Base-by-base conservation (phyloP, 2,113 vertebrate species). In the Psittacus erithacus region DNA sequence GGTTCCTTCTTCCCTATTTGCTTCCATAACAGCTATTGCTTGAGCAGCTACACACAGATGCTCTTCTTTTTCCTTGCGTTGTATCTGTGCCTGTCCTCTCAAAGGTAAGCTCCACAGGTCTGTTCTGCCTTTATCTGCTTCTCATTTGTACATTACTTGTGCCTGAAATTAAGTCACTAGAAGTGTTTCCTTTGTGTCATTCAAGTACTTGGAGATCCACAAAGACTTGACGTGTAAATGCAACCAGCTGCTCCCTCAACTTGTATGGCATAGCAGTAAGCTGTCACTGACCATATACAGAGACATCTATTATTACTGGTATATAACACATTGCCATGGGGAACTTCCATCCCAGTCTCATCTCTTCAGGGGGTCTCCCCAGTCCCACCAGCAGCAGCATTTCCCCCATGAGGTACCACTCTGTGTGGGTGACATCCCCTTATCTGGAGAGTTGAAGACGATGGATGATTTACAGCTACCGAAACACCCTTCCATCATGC, bases 1-100 rank as follows among this genome's bases (percentile, higher is more conserved):
- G 60, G 68, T n/a, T 90, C 89, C 76, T 73, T 67, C 88, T 95
- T 90, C 53, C 85, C 64, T 60, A 55, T 90, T 77, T 22, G 6
- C 88, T 88, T 86, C 93, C 85, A 67, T 44, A 93, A 78, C 88
- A 95, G 80, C 89, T 96, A 92, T 75, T 95, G 64, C 68, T 60
- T 94, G 76, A 94, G 65, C 88, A 71, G 93, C 75, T 78, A 83
- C 68, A 86, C 50, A 75, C 53, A 88, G 85, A 63, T 59, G n/a
- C 41, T 46, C 18, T 33, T 65, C 47, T 65, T 62, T 55, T 62
- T 65, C 23, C 68, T 87, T 85, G 4, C 78, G 67, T 74, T 88
- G 75, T 64, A 67, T 70, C 84, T 81, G 16, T 70, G 55, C 43
- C 46, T 39, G 38, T 69, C 50, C 55, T 39, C 86, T 64, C 55